Evolutionary conservation across 1,140 invertebrate species (phyloP).

Genomic region (Drosophila repletoides): DNA sequence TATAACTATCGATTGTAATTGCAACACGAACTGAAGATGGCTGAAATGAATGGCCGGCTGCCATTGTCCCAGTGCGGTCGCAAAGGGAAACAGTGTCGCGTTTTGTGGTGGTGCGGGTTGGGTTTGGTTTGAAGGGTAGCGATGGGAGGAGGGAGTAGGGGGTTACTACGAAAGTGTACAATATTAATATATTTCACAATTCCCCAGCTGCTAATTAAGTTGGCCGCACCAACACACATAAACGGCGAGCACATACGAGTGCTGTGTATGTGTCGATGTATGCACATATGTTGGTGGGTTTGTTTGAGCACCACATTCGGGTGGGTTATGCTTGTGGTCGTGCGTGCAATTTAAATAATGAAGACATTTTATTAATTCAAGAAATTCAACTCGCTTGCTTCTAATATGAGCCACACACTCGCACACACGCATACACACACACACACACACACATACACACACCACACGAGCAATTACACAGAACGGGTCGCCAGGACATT

Average conservation of each 20-base stretch:
- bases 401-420: slow-evolving; percentile 39
- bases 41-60: slow-evolving; percentile 5
- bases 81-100: slow-evolving; percentile 51
- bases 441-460: slow-evolving; percentile 15
- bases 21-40: slow-evolving; percentile 18
- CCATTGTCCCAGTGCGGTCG: slow-evolving; percentile 35
- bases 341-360: slow-evolving; percentile 80
- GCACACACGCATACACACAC: slow-evolving; percentile 19
- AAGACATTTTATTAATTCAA: slow-evolving; percentile 81
- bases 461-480: slow-evolving; percentile 55
- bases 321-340: slow-evolving; percentile 54
- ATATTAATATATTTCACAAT: slow-evolving; percentile 81
- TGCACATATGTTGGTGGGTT: slow-evolving; percentile 20
- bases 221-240: slow-evolving; percentile 39
- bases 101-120: slow-evolving; percentile 5
- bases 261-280: not conserved
- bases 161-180: slow-evolving; percentile 68
- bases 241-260: slow-evolving; percentile 51
- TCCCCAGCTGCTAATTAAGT: slow-evolving; percentile 80
- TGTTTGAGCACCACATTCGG: slow-evolving; percentile 34
- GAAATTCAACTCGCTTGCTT: slow-evolving; percentile 69
- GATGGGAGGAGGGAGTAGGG: not conserved
- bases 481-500: slow-evolving; percentile 61
- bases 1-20: slow-evolving; percentile 28
- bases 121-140: slow-evolving; percentile 19